Base-by-base conservation (phyloP, 2,797 vertebrate species). In the Semotilus atromaculatus region DNA sequence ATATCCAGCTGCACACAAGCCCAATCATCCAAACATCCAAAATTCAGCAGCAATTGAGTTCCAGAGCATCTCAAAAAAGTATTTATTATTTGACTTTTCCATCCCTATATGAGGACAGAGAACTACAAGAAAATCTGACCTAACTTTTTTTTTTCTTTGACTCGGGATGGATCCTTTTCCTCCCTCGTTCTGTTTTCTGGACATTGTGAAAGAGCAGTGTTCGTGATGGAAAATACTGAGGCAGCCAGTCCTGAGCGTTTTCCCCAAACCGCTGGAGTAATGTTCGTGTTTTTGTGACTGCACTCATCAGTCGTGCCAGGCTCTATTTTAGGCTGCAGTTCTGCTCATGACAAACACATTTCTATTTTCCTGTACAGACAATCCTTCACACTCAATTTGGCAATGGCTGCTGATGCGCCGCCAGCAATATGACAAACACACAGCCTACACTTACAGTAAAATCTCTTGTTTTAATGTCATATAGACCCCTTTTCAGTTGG, bases 261-360 rank as follows among this genome's bases (percentile, higher is more conserved):
- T 92, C 89, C 86, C 36, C 74, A 89, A 90, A 91, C 92, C 92
- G 87, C 91, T 93, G 88, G 91, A 90, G 92, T 90, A 58, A 92
- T 88, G 71, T 84, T 72, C 70, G 85, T 31, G 70, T 51, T 58
- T 16, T 3, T 58, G 40, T 34, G 83, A 88, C 87, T 87, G 70
- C 73, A 88, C 29, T 88, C 82, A 87, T 64, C 83, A 84, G 55
- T 79, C 74, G 82, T 81, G 87, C 64, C 75, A 81, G 86, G 86
- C 85, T 90, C 76, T 85, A 85, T 86, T 85, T 64, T 86, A 92
- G 82, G 84, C 85, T 87, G 86, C 75, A 21, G 66, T 76, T 68
- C 38, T 85, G 75, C 72, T 82, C 36, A 89, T 88, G 88, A 92
- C 88, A 85, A 86, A 91, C 72, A 85, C 88, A 88, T 88, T 84